Percentiles rank a stretch among this genome's conserved stretches.
Conservation (phyloP, 2,797 vertebrate genomes). For the Trematomus bernacchii region DNA sequence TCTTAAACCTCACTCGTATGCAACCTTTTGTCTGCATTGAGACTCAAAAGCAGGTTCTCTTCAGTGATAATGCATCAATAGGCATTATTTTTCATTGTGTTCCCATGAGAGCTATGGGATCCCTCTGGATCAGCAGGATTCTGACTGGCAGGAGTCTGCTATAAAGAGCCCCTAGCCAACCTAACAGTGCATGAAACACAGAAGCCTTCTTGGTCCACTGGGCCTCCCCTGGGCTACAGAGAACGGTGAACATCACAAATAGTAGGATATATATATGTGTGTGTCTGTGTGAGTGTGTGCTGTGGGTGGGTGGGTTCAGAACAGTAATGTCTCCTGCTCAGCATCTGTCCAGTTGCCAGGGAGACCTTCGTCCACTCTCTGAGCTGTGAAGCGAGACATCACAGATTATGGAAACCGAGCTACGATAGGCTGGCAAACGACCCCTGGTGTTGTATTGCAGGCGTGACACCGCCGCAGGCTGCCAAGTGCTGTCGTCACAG, state of each 20-base stretch:
- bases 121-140: conserved; percentile 57
- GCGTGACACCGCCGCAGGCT: conserved; percentile 31
- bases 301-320: conserved; percentile 1
- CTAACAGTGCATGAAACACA: conserved; percentile 83
- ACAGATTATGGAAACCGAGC: conserved; percentile 64
- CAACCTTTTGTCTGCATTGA: conserved; percentile 39
- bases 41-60: conserved; percentile 25
- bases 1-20: conserved; percentile 4
- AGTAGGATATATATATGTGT: conserved; percentile 14
- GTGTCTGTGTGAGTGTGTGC: conserved; percentile 8
- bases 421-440: conserved; percentile 57
- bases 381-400: conserved; percentile 67
- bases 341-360: conserved; percentile 73
- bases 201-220: conserved; percentile 67
- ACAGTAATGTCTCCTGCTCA: conserved; percentile 50
- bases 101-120: conserved; percentile 55
- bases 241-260: conserved; percentile 68
- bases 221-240: conserved; percentile 66
- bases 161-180: conserved; percentile 62
- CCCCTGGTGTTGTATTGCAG: conserved; percentile 39
- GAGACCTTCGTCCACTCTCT: conserved; percentile 50
- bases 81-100: conserved; percentile 45
- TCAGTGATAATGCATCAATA: conserved; percentile 45
- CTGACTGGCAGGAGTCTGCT: conserved; percentile 69
- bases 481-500: conserved; percentile 56